Evolutionary conservation across 2,113 vertebrate species (phyloP), one percentile per base, ranked within the genome.

Genomic region (Laticauda laticaudata): DNA sequence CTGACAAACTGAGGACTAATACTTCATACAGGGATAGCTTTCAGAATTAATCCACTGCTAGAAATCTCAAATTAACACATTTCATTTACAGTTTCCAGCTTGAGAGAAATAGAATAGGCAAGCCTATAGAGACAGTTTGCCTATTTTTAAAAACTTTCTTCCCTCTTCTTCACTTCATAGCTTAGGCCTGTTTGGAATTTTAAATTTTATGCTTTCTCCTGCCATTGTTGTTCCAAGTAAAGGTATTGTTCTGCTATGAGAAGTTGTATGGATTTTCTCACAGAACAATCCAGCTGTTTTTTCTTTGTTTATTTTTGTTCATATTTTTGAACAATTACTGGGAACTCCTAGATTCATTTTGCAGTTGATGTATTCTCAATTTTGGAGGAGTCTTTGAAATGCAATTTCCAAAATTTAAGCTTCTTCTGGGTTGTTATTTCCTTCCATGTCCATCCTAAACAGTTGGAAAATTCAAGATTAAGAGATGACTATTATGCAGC

Each of bases 301-400:
- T 57, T 21, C 1, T 57, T 57, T 23, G 0, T 57, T 57, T 87
- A 89, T 87, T 48, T 26, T 4, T 87, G 45, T 51, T 61, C 93
- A 91, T 81, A 88, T 94, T 95, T 96, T 90, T 90, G 92, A 94
- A 93, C 96, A 92, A 95, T 96, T 96, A 96, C 93, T 93, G 90
- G 96, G 94, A 94, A 96, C 94, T 10, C 45, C 7, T 95, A 96
- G 93, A 90, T 95, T 94, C 93, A 94, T 96, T 96, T 95, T 92
- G 90, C 7, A 95, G 92, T 55, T 88, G 23, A 88, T 93, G 94
- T 93, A 92, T 93, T 93, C 64, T 85, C 91, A 95, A 92, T 96
- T 96, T 94, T 96, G 88, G 2, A 92, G 23, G 81, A 94, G 39
- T 92, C 75, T 96, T 96, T 96, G 92, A 93, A 93, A 95, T 81